Conservation (phyloP, 1,140 invertebrate genomes). For the Aphis craccivora region DNA sequence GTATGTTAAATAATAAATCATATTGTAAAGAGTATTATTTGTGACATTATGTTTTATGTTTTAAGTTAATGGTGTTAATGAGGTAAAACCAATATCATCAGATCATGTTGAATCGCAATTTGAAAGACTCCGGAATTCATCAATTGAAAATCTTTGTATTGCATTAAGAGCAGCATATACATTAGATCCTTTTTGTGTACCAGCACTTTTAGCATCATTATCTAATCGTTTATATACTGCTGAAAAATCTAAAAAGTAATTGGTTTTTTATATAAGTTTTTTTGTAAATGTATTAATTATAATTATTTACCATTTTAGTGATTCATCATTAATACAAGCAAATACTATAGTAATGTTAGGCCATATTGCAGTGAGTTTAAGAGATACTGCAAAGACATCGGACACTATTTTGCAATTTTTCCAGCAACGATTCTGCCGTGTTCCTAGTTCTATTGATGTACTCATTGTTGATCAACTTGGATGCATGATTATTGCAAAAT, state of each 20-base stretch:
- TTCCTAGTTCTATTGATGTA: slow-evolving; percentile 84
- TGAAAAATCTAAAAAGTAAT: slow-evolving; percentile 78
- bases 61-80: slow-evolving; percentile 52
- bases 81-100: slow-evolving; percentile 48
- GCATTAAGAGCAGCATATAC: slow-evolving; percentile 87
- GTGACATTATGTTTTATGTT: not conserved
- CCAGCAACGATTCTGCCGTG: slow-evolving; percentile 92
- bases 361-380: slow-evolving; percentile 93
- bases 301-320: slow-evolving; percentile 67
- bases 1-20: not conserved
- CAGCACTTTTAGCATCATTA: slow-evolving; percentile 91
- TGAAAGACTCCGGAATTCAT: slow-evolving; percentile 75
- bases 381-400: slow-evolving; percentile 89
- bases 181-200: slow-evolving; percentile 89
- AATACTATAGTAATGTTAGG: slow-evolving; percentile 98
- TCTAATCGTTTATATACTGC: slow-evolving; percentile 94
- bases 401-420: slow-evolving; percentile 97
- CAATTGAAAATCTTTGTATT: slow-evolving; percentile 94
- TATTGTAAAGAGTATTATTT: not conserved
- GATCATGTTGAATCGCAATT: slow-evolving; percentile 59
- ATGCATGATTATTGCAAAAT: slow-evolving; percentile 94
- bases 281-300: not conserved
- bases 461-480: slow-evolving; percentile 97
- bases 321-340: slow-evolving; percentile 88
- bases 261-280: not conserved